Evolutionary conservation across 2,113 vertebrate genomes (phyloP).

Genomic region (Lepisosteus osseus): DNA sequence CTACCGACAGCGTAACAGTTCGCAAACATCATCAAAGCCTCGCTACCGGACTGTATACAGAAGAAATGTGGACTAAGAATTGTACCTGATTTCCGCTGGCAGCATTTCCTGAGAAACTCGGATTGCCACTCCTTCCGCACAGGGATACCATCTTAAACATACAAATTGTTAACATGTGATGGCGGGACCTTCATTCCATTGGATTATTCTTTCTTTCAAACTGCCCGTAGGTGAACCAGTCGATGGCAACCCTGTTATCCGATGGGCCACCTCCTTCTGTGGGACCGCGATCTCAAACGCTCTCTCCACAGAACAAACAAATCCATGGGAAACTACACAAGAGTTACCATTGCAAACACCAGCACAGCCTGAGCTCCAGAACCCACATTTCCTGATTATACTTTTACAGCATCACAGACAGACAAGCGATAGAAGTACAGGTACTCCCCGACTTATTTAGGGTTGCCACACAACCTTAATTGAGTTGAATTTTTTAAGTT

Average conservation of each 20-base stretch:
- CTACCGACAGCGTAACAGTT: background rate
- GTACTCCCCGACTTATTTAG: no score
- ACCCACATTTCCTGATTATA: constrained; percentile 1
- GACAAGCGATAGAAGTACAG: no score
- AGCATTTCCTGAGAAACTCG: constrained; percentile 26
- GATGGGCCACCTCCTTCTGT: background rate
- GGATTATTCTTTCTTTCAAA: background rate
- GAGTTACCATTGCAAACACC: background rate
- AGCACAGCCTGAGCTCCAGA: background rate
- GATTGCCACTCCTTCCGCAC: constrained; percentile 19
- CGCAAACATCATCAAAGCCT: background rate
- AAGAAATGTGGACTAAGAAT: constrained; percentile 20
- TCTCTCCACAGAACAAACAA: constrained; percentile 9
- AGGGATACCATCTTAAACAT: constrained; percentile 30
- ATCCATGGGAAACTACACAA: background rate
- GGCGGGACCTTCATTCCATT: constrained; percentile 8
- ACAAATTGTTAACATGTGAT: constrained; percentile 27
- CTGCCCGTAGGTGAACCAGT: background rate
- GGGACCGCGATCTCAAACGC: background rate
- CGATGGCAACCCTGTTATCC: constrained; percentile 22
- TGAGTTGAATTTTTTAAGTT: no score
- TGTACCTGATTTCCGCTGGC: constrained; percentile 27
- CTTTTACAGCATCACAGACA: no score
- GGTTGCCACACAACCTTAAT: no score
- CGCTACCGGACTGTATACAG: background rate